Conservation (phyloP, 2,113 vertebrate species). For the Boleophthalmus pectinirostris region DNA sequence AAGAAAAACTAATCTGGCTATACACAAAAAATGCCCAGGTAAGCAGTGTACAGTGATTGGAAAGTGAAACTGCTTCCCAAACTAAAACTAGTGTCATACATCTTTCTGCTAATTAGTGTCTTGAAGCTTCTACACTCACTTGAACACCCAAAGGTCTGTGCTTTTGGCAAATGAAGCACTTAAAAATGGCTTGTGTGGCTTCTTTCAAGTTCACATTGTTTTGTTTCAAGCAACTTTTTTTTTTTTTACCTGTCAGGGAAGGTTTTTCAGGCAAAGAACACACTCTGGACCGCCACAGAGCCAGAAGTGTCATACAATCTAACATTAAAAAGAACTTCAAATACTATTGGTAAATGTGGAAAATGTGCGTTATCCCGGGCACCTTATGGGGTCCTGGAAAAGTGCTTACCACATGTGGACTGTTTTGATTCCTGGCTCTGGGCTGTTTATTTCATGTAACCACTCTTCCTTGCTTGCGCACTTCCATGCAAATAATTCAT, state of each 20-base stretch:
- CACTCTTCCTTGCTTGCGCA: neutral
- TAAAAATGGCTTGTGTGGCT: neutral
- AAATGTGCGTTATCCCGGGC: neutral
- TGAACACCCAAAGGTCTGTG: neutral
- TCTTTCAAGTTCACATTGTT: neutral
- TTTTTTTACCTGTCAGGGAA: neutral
- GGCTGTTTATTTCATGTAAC: neutral
- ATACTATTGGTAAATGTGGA: neutral
- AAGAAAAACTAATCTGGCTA: too few species aligned
- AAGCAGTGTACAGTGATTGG: too few species aligned
- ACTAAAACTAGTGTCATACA: neutral
- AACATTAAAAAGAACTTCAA: neutral
- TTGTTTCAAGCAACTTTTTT: neutral
- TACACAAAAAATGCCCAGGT: too few species aligned
- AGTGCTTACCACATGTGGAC: constrained; percentile 1
- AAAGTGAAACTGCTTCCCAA: neutral
- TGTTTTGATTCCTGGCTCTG: neutral
- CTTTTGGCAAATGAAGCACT: neutral
- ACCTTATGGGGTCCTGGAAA: neutral
- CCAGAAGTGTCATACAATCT: neutral
- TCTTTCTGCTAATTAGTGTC: neutral
- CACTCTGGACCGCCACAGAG: neutral
- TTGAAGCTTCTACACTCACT: neutral
- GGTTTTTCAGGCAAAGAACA: neutral
- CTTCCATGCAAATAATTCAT: neutral